Base-by-base conservation (phyloP, 1,140 invertebrate genomes). In the Eupristina koningsbergeri region DNA sequence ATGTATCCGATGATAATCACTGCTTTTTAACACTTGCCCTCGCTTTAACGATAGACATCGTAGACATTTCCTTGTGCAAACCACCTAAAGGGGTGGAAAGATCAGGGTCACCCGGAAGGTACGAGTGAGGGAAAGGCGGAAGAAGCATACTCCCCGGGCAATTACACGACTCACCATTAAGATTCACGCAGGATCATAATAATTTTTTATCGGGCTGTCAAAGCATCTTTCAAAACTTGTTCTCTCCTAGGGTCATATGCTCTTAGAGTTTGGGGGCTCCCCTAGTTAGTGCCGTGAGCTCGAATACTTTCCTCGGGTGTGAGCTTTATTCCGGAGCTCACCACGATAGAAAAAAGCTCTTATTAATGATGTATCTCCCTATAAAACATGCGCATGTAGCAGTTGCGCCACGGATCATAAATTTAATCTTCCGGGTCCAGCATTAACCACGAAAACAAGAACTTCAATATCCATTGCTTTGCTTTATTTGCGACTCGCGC, bases 381-480 rank as follows among this genome's bases (percentile, higher is more conserved):
- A 58, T 58, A 26, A 58, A 58, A 58, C 53, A 26, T 0, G 22
- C 53, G 53, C 53, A 26, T 9, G 13, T 3, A 3, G 53, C 13
- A 6, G 53, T 58, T 47, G 71, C 39, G 22, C 19, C 26, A 22
- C 29, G 47, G 29, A 53, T 63, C 58, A 63, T 78, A 63, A 78
- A 78, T 78, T 63, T 78, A 78, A 78, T 78, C 58, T 39, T 29
- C 76, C 61, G 36, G 13, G 61, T 31, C 26, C 26, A n/a, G 31
- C 61, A 13, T 36, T 17, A 34, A 19, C 36, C 76, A 36, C 39
- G 58, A 41, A 63, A 63, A 41, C 76, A 63, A 63, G 0, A 15
- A 63, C 19, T 78, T 76, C 0, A 58, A 76, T 50, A 36, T 76
- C 50, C 13, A 8, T 31, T 58, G 31, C 11, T 58, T 58, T 19